Percentiles rank a stretch among this genome's conserved stretches.
Evolutionary conservation across 2,888 invertebrate genomes (phyloP).

Genomic region (Spisula subtruncata): DNA sequence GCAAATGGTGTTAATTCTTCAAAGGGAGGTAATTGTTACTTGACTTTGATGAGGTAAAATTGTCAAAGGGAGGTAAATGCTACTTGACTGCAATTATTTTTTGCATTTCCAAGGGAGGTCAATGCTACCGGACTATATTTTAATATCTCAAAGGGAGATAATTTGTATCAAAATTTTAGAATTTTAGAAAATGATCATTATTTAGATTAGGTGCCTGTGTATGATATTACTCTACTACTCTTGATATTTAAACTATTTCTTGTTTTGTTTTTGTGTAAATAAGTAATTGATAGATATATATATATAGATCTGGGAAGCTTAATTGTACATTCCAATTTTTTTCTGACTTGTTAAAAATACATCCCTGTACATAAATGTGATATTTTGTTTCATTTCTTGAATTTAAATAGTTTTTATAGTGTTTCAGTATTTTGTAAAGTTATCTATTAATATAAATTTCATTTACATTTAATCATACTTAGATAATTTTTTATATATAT

Average conservation of each 20-base stretch:
- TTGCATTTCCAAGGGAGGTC: not conserved
- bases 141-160: too few relatives aligned
- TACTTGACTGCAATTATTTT: not conserved
- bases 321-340: not conserved
- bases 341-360: not conserved
- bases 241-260: not conserved
- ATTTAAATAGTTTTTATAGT: not conserved
- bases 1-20: too few relatives aligned
- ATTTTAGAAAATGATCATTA: not conserved
- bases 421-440: not conserved
- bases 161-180: not conserved
- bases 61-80: not conserved
- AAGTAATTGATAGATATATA: not conserved
- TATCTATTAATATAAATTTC: not conserved
- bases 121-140: too few relatives aligned
- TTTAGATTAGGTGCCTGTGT: not conserved
- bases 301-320: not conserved
- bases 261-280: not conserved
- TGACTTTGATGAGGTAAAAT: not conserved
- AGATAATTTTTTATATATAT: not conserved
- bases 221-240: slow-evolving; percentile 16
- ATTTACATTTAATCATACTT: not conserved
- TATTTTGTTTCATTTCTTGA: not conserved
- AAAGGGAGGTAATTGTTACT: not conserved
- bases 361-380: slow-evolving; percentile 20